A percentile compares a stretch with the other conserved stretches of the same genome.
These are phyloP conservation scores for Amphilophus citrinellus DNA, from an alignment of 2,113 vertebrate genomes.

Conservation along the genomic window DNA sequence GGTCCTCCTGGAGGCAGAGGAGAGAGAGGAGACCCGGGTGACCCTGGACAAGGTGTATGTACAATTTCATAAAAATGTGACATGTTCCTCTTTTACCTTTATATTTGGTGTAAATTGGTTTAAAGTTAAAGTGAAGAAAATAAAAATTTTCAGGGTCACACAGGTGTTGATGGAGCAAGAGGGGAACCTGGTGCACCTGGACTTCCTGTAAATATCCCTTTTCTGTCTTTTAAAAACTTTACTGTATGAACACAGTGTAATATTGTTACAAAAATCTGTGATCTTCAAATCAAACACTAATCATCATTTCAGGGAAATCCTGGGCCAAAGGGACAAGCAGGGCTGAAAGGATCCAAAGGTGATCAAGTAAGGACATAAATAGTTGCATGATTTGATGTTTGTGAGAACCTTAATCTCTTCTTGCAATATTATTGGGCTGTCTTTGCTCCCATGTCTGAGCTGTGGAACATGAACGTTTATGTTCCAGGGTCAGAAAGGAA, in stretches of 20 bases:
- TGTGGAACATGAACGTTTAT: slow-evolving; percentile 41
- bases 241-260: not conserved
- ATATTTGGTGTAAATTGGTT: not conserved
- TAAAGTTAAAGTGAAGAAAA: slow-evolving; percentile 16
- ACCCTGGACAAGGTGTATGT: slow-evolving; percentile 91
- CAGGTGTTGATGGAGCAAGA: slow-evolving; percentile 88
- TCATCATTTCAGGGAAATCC: slow-evolving; percentile 85
- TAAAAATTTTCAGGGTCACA: slow-evolving; percentile 84
- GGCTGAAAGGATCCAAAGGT: slow-evolving; percentile 95
- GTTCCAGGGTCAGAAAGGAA: slow-evolving; percentile 92
- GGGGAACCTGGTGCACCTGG: slow-evolving; percentile 90
- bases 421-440: not conserved
- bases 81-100: not conserved
- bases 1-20: slow-evolving; percentile 89
- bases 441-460: not conserved
- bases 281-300: slow-evolving; percentile 22
- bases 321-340: slow-evolving; percentile 88
- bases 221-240: not conserved
- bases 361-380: slow-evolving; percentile 86
- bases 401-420: not conserved
- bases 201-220: slow-evolving; percentile 87
- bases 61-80: fast-evolving
- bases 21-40: slow-evolving; percentile 90
- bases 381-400: not conserved
- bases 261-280: not conserved